These are phyloP conservation scores for Thomomys bottae DNA, from an alignment of 2,113 vertebrate genomes.

Conservation along the genomic window DNA sequence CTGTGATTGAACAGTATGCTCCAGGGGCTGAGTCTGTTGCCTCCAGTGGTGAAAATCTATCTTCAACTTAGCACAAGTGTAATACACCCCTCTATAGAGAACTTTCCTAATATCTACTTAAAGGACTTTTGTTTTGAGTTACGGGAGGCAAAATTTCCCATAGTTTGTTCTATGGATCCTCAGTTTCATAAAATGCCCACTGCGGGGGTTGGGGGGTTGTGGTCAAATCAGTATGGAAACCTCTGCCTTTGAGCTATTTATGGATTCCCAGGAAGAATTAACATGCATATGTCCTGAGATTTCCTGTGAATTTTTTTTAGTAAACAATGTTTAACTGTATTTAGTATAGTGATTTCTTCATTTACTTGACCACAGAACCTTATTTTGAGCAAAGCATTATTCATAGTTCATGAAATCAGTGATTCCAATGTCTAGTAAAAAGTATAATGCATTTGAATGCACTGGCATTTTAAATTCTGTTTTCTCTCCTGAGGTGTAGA, in stretches of 20 bases:
- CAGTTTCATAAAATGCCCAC: slow-evolving; percentile 57
- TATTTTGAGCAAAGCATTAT: background rate
- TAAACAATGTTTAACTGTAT: slow-evolving; percentile 52
- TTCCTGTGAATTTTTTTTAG: slow-evolving; percentile 45
- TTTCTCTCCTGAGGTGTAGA: background rate
- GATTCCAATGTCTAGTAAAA: background rate
- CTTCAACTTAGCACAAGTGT: background rate
- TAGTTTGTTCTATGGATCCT: slow-evolving; percentile 41
- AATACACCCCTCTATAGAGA: background rate
- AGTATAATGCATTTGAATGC: background rate
- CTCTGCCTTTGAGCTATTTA: slow-evolving; percentile 63
- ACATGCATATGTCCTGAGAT: slow-evolving; percentile 48
- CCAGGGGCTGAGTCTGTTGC: background rate
- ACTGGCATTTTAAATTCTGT: background rate
- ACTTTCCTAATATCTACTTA: background rate
- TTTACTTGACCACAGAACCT: slow-evolving; percentile 50
- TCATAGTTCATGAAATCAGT: slow-evolving; percentile 57
- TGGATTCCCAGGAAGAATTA: slow-evolving; percentile 49
- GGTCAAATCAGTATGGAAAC: slow-evolving; percentile 58
- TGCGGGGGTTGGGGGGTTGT: too few relatives aligned
- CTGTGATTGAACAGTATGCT: background rate
- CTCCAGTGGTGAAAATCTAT: background rate
- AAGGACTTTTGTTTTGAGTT: background rate
- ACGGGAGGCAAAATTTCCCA: slow-evolving; percentile 49
- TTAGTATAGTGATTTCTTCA: slow-evolving; percentile 66